phyloP scores from a whole-genome alignment of 2,113 vertebrate genomes.

The Chaetura pelagica region DNA sequence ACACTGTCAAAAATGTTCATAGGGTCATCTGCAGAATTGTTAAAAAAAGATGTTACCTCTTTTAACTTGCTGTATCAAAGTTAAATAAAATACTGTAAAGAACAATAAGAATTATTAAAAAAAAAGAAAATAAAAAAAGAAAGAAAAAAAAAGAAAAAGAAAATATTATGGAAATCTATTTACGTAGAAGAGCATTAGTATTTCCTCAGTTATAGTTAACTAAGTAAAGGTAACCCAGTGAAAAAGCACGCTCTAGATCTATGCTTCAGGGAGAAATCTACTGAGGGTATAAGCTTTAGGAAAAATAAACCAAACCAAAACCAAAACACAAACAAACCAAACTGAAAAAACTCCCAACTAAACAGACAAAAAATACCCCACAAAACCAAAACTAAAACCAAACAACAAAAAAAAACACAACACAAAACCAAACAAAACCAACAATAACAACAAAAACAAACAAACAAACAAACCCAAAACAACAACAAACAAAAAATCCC shows the following conservation, averaged over 20 bases:
- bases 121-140: neutral
- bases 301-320: neutral
- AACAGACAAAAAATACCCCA: too few species aligned
- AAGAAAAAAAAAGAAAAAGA: neutral
- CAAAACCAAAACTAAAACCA: too few species aligned
- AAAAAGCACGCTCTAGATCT: neutral
- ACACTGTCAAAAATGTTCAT: conserved; percentile 40
- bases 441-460: too few species aligned
- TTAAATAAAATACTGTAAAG: neutral
- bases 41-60: neutral
- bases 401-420: too few species aligned
- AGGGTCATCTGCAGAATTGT: conserved; percentile 48
- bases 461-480: too few species aligned
- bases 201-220: neutral
- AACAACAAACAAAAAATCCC: too few species aligned
- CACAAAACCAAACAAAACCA: too few species aligned
- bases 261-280: neutral
- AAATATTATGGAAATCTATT: neutral
- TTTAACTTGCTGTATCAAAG: neutral
- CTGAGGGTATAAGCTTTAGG: neutral
- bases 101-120: neutral
- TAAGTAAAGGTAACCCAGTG: neutral
- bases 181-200: neutral
- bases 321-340: too few species aligned
- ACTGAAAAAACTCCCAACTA: too few species aligned